Evolutionary conservation across 2,113 vertebrate genomes (phyloP).

Genomic region (Malurus cyaneus): DNA sequence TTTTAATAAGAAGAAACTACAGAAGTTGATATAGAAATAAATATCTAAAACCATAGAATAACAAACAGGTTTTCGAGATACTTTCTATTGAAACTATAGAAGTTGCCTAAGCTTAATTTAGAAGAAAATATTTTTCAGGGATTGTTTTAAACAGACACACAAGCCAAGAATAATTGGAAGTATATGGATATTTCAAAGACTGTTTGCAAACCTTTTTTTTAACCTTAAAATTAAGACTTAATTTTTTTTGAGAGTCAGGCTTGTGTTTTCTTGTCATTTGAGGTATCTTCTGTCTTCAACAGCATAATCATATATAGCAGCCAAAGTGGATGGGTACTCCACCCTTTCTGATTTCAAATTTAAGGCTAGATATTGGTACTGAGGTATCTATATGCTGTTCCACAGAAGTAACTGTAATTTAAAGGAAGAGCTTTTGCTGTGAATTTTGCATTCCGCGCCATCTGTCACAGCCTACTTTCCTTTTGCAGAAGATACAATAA

Average conservation of each 20-base stretch:
- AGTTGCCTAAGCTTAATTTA: background rate
- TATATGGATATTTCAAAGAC: background rate
- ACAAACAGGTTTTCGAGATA: background rate
- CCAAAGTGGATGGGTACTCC: background rate
- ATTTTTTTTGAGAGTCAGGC: background rate
- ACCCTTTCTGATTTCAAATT: background rate
- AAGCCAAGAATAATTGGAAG: background rate
- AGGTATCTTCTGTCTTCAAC: background rate
- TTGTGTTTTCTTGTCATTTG: background rate
- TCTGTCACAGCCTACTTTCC: background rate
- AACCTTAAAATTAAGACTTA: background rate
- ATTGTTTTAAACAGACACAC: background rate
- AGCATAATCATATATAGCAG: background rate
- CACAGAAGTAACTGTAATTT: background rate
- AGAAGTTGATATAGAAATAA: background rate
- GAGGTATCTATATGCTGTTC: background rate
- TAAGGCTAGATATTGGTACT: background rate
- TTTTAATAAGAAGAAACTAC: background rate
- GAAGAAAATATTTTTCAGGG: background rate
- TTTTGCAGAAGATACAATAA: background rate
- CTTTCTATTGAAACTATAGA: background rate
- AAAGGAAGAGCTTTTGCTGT: background rate
- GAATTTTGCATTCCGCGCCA: constrained; percentile 7
- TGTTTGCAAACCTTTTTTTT: background rate
- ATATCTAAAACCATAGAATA: background rate